phyloP scores from a whole-genome alignment of 92 coral and sea anemone species.

The Palythoa grandis region DNA sequence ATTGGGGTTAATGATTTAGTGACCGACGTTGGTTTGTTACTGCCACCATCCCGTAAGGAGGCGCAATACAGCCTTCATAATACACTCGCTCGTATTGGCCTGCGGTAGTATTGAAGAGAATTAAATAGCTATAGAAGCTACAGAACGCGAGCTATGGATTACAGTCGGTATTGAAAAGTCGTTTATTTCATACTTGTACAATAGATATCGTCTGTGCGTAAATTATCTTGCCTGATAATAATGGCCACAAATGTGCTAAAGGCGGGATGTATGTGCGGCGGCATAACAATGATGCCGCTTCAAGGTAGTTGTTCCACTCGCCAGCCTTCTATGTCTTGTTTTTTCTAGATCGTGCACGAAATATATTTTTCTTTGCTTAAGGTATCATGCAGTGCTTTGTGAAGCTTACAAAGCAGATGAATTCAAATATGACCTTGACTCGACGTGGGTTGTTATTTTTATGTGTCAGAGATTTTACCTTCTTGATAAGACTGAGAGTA shows the following conservation, averaged over 20 bases:
- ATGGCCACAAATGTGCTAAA: slow-evolving; percentile 24
- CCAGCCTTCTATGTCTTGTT: background rate
- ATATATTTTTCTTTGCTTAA: background rate
- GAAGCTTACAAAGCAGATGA: slow-evolving; percentile 3
- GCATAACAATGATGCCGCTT: slow-evolving; percentile 9
- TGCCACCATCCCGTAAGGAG: slow-evolving; percentile 13
- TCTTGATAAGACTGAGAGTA: background rate
- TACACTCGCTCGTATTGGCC: slow-evolving; percentile 35
- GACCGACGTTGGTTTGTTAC: slow-evolving; percentile 17
- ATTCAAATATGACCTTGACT: slow-evolving; percentile 26
- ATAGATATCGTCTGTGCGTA: slow-evolving; percentile 39
- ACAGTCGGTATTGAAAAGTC: slow-evolving; percentile 11
- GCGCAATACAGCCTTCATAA: slow-evolving; percentile 34
- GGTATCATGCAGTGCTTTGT: slow-evolving; percentile 38
- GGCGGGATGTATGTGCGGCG: slow-evolving; percentile 5
- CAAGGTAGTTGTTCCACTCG: slow-evolving; percentile 28
- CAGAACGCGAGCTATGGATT: slow-evolving; percentile 17
- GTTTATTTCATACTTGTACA: slow-evolving; percentile 8
- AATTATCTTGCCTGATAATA: slow-evolving; percentile 25
- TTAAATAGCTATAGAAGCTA: slow-evolving; percentile 27
- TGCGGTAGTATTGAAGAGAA: slow-evolving; percentile 39
- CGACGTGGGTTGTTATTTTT: background rate
- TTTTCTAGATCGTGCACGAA: slow-evolving; percentile 26
- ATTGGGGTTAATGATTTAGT: slow-evolving; percentile 35
- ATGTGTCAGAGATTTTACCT: background rate